phyloP scores from a whole-genome alignment of 2,888 invertebrate species.

The Coelinius sp. region DNA sequence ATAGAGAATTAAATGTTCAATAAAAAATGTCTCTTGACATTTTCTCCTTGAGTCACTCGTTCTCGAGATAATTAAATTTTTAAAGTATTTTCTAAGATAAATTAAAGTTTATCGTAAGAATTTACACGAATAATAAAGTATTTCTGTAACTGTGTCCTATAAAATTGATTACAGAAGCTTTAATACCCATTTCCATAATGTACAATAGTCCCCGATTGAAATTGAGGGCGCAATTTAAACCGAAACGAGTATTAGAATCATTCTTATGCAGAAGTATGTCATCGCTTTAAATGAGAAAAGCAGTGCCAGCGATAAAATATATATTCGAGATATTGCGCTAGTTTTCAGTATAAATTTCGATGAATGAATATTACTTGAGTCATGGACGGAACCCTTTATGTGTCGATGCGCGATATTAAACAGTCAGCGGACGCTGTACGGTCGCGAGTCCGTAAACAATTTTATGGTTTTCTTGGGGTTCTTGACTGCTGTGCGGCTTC shows the following conservation, averaged over 20 bases:
- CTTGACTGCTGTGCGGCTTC: conserved; percentile 24
- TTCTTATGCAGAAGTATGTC: conserved; percentile 41
- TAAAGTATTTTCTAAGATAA: no score
- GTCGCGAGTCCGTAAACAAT: conserved; percentile 17
- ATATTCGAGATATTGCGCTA: conserved; percentile 3
- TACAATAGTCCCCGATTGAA: conserved; percentile 16
- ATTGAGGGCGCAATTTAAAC: conserved; percentile 31
- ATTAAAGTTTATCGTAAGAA: no score
- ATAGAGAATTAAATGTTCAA: no score
- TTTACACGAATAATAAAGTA: no score
- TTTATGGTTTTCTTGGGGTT: conserved; percentile 43
- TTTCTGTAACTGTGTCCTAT: background rate
- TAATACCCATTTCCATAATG: conserved; percentile 23
- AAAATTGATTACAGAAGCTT: conserved; percentile 13
- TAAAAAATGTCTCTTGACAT: no score
- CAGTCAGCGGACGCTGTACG: background rate
- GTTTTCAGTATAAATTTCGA: background rate
- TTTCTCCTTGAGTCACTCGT: no score
- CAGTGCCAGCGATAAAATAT: conserved; percentile 18
- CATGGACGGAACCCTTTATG: background rate
- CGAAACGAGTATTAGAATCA: conserved; percentile 1
- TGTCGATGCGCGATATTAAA: conserved; percentile 14
- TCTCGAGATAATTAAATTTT: no score
- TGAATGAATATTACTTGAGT: conserved; percentile 1
- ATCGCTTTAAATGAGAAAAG: conserved; percentile 44